Base-by-base conservation (phyloP, 1,140 invertebrate genomes). In the Heterodera carotae region DNA sequence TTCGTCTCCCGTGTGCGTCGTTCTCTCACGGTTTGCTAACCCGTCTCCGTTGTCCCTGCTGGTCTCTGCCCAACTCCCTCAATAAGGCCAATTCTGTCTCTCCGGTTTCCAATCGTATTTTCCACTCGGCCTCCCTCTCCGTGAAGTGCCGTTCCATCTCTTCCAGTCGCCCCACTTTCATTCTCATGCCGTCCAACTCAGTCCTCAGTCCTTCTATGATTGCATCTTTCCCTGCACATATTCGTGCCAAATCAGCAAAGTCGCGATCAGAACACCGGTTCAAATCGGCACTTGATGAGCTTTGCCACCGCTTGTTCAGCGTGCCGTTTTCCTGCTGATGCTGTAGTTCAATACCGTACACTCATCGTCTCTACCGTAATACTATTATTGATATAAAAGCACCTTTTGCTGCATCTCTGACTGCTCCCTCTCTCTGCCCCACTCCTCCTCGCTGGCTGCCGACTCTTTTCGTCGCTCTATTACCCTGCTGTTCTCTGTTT, bases 241-340 rank as follows among this genome's bases (percentile, higher is more conserved):
- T 74, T 10, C 53, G 71, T 18, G 71, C 53, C 27, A 74, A 74
- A 60, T 74, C 71, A 10, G 71, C 56, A 74, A 74, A 74, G 64
- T 74, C 71, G n/a, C 27, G 33, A 18, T 64, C 71, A 2, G 34
- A 74, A 74, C 53, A 34, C 8, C 48, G 48, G 29, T 71, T 71
- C 8, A 71, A 71, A n/a, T 71, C 69, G n/a, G 43, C 27, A 25
- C 12, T 53, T 22, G 48, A 53, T 53, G 48, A 53, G 3, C 48
- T 53, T 18, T 10, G 48, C 48, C 48, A 53, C 22, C 48, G 48
- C 18, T 18, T 53, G 39, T 12, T 43, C 12, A 53, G 48, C 18
- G 18, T 53, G 12, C 18, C 48, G 48, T 29, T 66, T 66, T 3
- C 62, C 27, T 66, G n/a, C n/a, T n/a, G n/a, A n/a, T n/a, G n/a